Conservation (phyloP, 2,113 vertebrate genomes). For the Cottus gobio region DNA sequence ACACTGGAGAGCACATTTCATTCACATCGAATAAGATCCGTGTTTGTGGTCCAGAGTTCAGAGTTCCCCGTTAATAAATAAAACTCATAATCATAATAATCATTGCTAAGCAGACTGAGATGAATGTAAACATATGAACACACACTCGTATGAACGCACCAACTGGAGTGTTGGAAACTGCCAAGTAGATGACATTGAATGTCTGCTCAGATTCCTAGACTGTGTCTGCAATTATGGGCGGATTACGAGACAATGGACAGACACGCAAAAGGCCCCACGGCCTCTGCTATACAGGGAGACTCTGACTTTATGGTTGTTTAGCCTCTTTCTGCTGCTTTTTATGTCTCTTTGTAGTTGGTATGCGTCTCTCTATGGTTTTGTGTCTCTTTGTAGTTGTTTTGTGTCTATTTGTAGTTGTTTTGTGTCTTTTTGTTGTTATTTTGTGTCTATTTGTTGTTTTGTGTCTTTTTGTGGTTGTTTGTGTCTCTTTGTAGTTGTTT, state of each 20-base stretch:
- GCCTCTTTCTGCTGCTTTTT: neutral
- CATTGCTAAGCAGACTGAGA: conserved; percentile 25
- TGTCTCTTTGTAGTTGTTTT: neutral
- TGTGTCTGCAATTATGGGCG: neutral
- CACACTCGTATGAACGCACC: neutral
- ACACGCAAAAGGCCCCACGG: neutral
- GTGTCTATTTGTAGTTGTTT: neutral
- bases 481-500: too few relatives aligned
- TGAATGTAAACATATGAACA: conserved; percentile 2
- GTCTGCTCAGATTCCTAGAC: neutral
- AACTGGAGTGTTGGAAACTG: neutral
- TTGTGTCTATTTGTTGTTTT: too few relatives aligned
- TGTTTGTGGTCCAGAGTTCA: conserved; percentile 50
- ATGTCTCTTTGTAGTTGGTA: neutral
- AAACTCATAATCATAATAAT: conserved; percentile 24
- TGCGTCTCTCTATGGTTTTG: too few relatives aligned
- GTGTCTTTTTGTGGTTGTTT: too few relatives aligned
- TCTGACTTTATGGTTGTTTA: neutral
- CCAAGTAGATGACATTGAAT: neutral
- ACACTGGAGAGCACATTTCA: conserved; percentile 13
- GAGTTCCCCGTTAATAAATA: conserved; percentile 41
- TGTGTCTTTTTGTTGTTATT: neutral
- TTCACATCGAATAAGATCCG: conserved; percentile 37
- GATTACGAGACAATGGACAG: neutral
- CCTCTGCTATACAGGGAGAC: neutral